Base-by-base conservation (phyloP, 2,113 vertebrate genomes). In the Anoplopoma fimbria region DNA sequence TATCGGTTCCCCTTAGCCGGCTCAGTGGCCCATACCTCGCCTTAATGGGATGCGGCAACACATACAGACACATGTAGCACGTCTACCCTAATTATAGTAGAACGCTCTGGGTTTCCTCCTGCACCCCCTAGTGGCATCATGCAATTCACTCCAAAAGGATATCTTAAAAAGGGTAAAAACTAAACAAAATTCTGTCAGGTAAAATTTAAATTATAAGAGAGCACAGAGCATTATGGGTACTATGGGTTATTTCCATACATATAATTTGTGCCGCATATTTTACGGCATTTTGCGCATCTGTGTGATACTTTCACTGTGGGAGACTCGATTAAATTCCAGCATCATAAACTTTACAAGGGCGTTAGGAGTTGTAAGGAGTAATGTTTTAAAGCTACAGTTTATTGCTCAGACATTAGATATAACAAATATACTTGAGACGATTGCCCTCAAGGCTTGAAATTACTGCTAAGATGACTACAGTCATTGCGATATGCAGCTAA, bases 51-150 rank as follows among this genome's bases (percentile, higher is more conserved):
- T 87, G 88, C 82, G 82, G 91, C 88, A 91, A 92, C 84, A 89
- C 84, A 86, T 86, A 77, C 89, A 88, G 90, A 93, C 93, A 94
- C 94, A 93, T 93, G 92, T 94, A 93, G 75, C 81, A 83, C 29
- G 93, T 94, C 94, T 36, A 12, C 74, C 92, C 90, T 91, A 88
- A 94, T 95, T 93, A 94, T 65, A 85, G 57, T 47, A 53, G 69
- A 81, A 76, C 10, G 87, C 74, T 27, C 73, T 51, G 71, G 55
- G 58, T 80, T 70, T 86, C 71, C 83, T 87, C 71, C 84, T 83
- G 76, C 84, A 77, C 80, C 78, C 89, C 71, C 84, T 79, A 47
- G 75, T 89, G 87, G 84, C 76, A 83, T 67, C 42, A n/a, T 55
- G 65, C 71, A 71, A 80, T 68, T 87, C 63, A 77, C 81, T 88